Conservation (phyloP, 2,797 vertebrate species). For the Sphenopsis melanotis region DNA sequence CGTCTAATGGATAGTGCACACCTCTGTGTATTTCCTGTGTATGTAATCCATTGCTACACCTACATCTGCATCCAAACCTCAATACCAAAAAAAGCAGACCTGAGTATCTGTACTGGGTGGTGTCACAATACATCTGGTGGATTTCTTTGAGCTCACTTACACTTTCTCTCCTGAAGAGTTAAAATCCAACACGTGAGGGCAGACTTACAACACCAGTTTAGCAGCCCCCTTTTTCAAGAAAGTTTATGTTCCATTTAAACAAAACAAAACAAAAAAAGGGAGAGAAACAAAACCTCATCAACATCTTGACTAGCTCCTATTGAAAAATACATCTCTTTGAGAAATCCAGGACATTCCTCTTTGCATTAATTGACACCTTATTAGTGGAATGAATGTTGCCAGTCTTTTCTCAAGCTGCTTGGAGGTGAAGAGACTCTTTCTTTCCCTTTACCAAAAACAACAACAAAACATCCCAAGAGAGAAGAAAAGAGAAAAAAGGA, state of each 20-base stretch:
- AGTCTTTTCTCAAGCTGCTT: constrained; percentile 42
- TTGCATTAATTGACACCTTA: constrained; percentile 53
- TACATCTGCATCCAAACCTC: not conserved
- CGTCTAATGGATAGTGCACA: not conserved
- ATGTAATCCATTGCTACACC: not conserved
- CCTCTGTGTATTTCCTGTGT: not conserved
- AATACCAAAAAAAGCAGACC: not conserved
- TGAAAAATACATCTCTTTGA: constrained; percentile 39
- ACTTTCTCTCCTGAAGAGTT: constrained; percentile 1
- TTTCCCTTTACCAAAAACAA: constrained; percentile 54
- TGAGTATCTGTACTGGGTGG: not conserved
- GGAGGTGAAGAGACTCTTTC: constrained; percentile 30
- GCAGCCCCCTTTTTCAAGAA: constrained; percentile 8
- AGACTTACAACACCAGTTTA: constrained; percentile 42
- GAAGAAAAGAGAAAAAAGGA: constrained; percentile 60
- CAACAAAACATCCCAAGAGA: constrained; percentile 64
- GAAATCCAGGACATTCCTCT: constrained; percentile 49
- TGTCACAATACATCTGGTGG: not conserved
- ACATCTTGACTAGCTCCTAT: constrained; percentile 37
- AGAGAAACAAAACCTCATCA: not conserved
- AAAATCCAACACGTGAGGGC: constrained; percentile 56
- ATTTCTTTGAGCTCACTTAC: not conserved
- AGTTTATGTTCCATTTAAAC: not conserved
- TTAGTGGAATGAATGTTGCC: constrained; percentile 45
- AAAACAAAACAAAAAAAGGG: not conserved